Conservation (phyloP, 2,113 vertebrate genomes). For the Ia io region DNA sequence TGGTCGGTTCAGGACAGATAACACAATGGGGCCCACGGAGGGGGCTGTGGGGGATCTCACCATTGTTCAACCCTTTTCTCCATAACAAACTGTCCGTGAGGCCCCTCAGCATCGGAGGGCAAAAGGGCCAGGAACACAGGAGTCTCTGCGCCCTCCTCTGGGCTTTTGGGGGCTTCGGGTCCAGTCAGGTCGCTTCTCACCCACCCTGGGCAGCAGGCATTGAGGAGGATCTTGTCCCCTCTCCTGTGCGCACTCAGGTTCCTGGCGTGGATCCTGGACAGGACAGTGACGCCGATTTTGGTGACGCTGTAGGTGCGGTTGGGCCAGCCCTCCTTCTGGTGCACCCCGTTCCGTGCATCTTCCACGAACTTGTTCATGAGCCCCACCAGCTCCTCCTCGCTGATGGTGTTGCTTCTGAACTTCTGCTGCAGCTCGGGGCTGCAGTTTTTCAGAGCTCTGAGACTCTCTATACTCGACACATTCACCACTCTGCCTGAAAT, state of each 20-base stretch:
- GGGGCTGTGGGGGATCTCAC: conserved; percentile 73
- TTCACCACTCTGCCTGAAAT: conserved; percentile 90
- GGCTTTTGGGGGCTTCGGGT: conserved; percentile 86
- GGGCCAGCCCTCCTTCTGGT: conserved; percentile 87
- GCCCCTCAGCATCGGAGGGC: conserved; percentile 81
- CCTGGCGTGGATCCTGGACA: conserved; percentile 90
- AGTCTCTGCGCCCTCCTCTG: conserved; percentile 92
- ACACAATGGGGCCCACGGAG: accelerated
- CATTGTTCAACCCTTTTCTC: conserved; percentile 87
- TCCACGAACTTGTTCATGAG: conserved; percentile 92
- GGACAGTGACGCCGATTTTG: conserved; percentile 90
- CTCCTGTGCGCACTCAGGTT: conserved; percentile 83
- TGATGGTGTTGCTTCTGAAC: conserved; percentile 89
- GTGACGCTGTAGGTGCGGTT: conserved; percentile 87
- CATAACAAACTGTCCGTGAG: conserved; percentile 88
- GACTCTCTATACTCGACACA: conserved; percentile 84
- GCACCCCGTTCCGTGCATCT: conserved; percentile 80
- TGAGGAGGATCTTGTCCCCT: conserved; percentile 89
- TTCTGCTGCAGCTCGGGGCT: conserved; percentile 87
- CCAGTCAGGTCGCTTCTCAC: conserved; percentile 93
- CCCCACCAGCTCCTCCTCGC: conserved; percentile 88
- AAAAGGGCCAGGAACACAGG: conserved; percentile 92
- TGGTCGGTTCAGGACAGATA: background rate
- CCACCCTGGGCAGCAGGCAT: conserved; percentile 96
- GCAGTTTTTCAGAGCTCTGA: conserved; percentile 80